phyloP scores from a whole-genome alignment of 2,797 vertebrate genomes.

The Amphiprion clarkii region DNA sequence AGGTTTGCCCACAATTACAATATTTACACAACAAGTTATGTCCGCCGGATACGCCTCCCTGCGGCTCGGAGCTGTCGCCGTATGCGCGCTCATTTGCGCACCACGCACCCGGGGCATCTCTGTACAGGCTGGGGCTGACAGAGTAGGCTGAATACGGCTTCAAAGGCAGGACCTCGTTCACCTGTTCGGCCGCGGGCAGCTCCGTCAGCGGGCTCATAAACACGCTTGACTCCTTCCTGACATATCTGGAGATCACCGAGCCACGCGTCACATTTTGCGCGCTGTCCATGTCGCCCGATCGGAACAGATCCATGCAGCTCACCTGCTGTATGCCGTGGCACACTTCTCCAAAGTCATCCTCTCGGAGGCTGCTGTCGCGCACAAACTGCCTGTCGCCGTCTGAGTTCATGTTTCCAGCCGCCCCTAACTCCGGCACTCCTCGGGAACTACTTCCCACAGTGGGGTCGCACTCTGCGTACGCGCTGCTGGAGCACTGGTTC shows the following conservation, averaged over 20 bases:
- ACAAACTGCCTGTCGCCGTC: background rate
- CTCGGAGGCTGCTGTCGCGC: background rate
- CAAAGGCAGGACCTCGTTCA: conserved; percentile 43
- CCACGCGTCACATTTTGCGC: conserved; percentile 57
- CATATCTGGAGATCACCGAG: conserved; percentile 57
- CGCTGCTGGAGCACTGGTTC: conserved; percentile 43
- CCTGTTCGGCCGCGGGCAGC: conserved; percentile 31
- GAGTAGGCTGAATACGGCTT: conserved; percentile 37
- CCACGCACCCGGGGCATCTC: conserved; percentile 55
- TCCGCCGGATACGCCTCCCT: conserved; percentile 20
- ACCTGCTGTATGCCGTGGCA: conserved; percentile 59
- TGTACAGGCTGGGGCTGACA: conserved; percentile 31
- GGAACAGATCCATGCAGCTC: conserved; percentile 78
- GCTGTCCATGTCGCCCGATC: conserved; percentile 49
- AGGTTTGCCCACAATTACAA: conserved; percentile 57
- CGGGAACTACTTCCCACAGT: conserved; percentile 14
- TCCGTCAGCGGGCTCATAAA: conserved; percentile 43
- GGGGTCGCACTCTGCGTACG: conserved; percentile 49
- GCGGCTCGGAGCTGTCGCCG: conserved; percentile 49
- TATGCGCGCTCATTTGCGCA: conserved; percentile 62
- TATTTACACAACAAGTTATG: conserved; percentile 67
- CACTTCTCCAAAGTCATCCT: conserved; percentile 62
- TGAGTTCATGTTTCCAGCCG: conserved; percentile 15
- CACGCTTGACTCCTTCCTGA: conserved; percentile 65
- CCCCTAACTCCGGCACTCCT: conserved; percentile 27